These are phyloP conservation scores for Pterocles burchelli DNA, from an alignment of 2,113 vertebrate genomes.

Conservation along the genomic window DNA sequence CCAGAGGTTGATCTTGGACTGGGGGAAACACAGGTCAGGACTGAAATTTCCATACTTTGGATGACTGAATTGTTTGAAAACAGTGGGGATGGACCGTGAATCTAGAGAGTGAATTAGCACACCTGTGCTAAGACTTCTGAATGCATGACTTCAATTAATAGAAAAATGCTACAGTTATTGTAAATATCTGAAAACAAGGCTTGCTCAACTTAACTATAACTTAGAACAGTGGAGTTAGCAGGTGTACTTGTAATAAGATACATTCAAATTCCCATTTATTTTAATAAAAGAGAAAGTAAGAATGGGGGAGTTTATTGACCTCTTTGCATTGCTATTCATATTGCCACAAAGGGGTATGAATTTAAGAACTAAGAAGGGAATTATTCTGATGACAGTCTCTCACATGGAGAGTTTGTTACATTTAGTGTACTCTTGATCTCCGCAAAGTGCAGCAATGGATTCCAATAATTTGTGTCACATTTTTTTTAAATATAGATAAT, in stretches of 20 bases:
- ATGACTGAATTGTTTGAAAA: not conserved
- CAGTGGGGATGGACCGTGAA: not conserved
- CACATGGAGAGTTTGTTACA: not conserved
- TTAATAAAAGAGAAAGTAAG: constrained; percentile 53
- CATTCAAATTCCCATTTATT: constrained; percentile 24
- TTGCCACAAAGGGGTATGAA: constrained; percentile 58
- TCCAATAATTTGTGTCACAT: constrained; percentile 70
- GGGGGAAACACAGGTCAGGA: not conserved
- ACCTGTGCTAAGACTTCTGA: not conserved
- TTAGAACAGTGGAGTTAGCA: not conserved
- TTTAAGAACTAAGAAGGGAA: constrained; percentile 62
- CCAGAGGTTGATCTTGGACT: not conserved
- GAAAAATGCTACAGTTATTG: not conserved
- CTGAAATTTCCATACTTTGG: not conserved
- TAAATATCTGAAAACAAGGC: constrained; percentile 18
- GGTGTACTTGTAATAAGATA: constrained; percentile 1
- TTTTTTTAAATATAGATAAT: constrained; percentile 47
- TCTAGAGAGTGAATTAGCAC: not conserved
- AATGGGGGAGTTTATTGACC: constrained; percentile 45
- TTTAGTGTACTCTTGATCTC: constrained; percentile 59
- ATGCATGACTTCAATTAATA: not conserved
- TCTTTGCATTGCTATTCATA: constrained; percentile 25
- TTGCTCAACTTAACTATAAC: not conserved
- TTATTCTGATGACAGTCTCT: constrained; percentile 55
- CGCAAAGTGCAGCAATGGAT: constrained; percentile 57